phyloP scores from a whole-genome alignment of 1,140 invertebrate species.

The Centruroides vittatus region DNA sequence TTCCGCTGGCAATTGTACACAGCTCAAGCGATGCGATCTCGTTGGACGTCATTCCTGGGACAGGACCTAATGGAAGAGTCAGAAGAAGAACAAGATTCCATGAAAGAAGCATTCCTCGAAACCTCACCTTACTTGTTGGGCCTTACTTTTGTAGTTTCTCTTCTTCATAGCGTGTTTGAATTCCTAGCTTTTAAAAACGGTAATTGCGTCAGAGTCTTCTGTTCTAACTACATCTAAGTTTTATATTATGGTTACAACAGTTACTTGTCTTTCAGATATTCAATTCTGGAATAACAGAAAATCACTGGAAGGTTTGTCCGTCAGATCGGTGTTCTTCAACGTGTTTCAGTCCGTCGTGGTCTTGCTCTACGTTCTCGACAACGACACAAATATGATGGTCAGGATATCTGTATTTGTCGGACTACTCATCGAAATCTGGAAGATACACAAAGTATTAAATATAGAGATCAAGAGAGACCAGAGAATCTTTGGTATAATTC shows the following conservation, averaged over 20 bases:
- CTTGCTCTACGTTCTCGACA: constrained; percentile 90
- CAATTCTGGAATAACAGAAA: constrained; percentile 99
- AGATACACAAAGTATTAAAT: constrained; percentile 85
- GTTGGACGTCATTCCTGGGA: constrained; percentile 38
- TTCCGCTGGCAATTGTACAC: constrained; percentile 96
- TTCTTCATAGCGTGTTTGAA: constrained; percentile 96
- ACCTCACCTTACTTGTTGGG: constrained; percentile 92
- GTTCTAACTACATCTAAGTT: not conserved
- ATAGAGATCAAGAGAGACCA: constrained; percentile 56
- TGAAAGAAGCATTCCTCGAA: constrained; percentile 93
- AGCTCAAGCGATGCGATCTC: constrained; percentile 70
- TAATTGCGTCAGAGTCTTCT: constrained; percentile 24
- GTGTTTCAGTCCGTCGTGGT: constrained; percentile 94
- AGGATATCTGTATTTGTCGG: constrained; percentile 83
- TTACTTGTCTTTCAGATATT: constrained; percentile 53
- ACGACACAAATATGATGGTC: constrained; percentile 95
- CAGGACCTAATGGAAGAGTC: constrained; percentile 43
- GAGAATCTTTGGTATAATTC: constrained; percentile 59
- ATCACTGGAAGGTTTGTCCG: constrained; percentile 91
- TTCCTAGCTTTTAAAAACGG: constrained; percentile 98
- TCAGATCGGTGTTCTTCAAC: constrained; percentile 97
- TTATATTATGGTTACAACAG: too few relatives aligned
- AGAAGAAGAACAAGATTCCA: constrained; percentile 87
- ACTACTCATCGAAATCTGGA: constrained; percentile 97
- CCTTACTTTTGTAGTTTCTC: constrained; percentile 80